Conservation (phyloP, 64 coral and sea anemone genomes). For the Dendrophyllia cribrosa region DNA sequence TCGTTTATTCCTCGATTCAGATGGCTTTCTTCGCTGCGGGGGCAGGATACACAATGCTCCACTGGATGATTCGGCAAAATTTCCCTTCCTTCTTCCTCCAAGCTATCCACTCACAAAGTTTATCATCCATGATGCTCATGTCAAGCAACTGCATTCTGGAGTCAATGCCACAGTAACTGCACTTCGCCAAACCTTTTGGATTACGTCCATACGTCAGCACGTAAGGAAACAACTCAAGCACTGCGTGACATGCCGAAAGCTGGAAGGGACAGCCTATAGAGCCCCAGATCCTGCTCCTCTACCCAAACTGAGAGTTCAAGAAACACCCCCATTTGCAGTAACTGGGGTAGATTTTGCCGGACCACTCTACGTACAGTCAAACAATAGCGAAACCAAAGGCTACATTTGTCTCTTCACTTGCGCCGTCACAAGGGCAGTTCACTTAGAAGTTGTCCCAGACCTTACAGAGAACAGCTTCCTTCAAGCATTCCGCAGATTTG, state of each 20-base stretch:
- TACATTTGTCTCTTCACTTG: conserved; percentile 63
- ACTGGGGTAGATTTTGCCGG: conserved; percentile 58
- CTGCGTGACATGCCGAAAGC: conserved; percentile 33
- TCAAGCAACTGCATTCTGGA: conserved; percentile 27
- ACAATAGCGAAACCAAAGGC: not conserved
- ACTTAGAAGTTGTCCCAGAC: conserved; percentile 54
- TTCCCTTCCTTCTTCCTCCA: conserved; percentile 32
- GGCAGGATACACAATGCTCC: conserved; percentile 70
- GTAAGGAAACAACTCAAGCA: not conserved
- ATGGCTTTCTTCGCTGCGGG: conserved; percentile 52
- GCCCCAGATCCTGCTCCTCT: conserved; percentile 52
- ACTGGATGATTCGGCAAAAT: not conserved
- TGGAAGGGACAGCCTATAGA: not conserved
- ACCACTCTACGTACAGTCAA: not conserved
- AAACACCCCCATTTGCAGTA: conserved; percentile 38
- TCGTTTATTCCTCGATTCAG: conserved; percentile 37
- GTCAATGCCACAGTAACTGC: conserved; percentile 28
- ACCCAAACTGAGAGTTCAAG: conserved; percentile 19
- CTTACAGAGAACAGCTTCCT: conserved; percentile 47
- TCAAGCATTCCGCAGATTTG: conserved; percentile 48
- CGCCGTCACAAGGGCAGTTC: conserved; percentile 29
- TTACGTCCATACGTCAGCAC: conserved; percentile 13
- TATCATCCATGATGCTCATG: conserved; percentile 6
- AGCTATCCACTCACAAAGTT: not conserved
- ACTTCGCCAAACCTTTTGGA: conserved; percentile 53